Evolutionary conservation across 2,797 vertebrate species (phyloP).

Genomic region (Bradypodion ventrale): DNA sequence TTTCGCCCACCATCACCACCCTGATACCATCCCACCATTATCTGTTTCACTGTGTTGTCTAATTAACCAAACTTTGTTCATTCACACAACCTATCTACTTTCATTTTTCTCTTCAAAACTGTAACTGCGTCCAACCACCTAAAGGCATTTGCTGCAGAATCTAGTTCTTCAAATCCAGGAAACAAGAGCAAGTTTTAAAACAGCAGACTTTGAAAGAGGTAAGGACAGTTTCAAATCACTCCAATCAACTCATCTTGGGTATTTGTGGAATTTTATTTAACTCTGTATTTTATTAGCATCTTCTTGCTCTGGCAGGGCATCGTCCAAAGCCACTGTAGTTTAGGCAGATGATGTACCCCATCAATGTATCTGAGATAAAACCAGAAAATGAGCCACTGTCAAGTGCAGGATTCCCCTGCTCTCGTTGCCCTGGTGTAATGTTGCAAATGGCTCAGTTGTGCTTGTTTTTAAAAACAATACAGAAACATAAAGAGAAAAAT

Average conservation of each 20-base stretch:
- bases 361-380: not conserved
- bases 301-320: not conserved
- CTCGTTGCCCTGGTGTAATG: not conserved
- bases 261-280: not conserved
- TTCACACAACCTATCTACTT: too few relatives aligned
- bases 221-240: not conserved
- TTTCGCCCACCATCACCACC: too few relatives aligned
- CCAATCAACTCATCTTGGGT: too few relatives aligned
- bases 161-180: not conserved
- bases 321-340: not conserved
- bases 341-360: not conserved
- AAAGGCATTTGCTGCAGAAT: too few relatives aligned
- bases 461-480: not conserved
- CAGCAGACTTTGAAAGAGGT: not conserved
- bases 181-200: not conserved
- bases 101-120: too few relatives aligned
- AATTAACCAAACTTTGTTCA: too few relatives aligned
- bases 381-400: not conserved
- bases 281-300: not conserved
- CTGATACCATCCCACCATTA: too few relatives aligned
- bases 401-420: not conserved
- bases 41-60: too few relatives aligned
- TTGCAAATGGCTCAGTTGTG: not conserved
- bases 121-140: too few relatives aligned
- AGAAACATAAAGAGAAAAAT: not conserved